A percentile compares a stretch with the other conserved stretches of the same genome.
Evolutionary conservation across 2,113 vertebrate genomes (phyloP).

Genomic region (Corythoichthys intestinalis): DNA sequence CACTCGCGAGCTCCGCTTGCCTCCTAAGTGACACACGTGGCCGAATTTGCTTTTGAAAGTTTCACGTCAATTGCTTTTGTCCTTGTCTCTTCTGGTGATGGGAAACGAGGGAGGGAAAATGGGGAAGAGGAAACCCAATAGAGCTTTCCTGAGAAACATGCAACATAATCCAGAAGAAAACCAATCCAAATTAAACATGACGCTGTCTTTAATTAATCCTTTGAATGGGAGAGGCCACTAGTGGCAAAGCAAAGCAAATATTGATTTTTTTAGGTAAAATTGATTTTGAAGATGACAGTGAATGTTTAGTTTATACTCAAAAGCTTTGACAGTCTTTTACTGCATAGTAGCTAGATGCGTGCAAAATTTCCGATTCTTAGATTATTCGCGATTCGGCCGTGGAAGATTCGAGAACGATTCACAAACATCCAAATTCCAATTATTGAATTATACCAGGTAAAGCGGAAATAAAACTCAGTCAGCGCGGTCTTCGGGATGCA

Average conservation of each 20-base stretch:
- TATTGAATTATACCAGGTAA: too few species aligned
- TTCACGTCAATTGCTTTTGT: constrained; percentile 90
- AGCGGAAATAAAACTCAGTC: too few species aligned
- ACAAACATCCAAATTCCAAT: too few species aligned
- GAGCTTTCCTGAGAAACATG: constrained; percentile 75
- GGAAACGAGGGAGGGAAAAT: constrained; percentile 37
- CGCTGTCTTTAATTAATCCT: constrained; percentile 92
- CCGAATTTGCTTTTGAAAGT: constrained; percentile 96
- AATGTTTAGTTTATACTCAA: constrained; percentile 78
- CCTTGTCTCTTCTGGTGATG: constrained; percentile 87
- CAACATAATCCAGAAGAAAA: constrained; percentile 81
- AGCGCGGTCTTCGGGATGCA: too few species aligned
- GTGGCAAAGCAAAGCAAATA: constrained; percentile 82
- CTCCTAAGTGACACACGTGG: constrained; percentile 79
- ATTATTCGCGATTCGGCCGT: too few species aligned
- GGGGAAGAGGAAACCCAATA: constrained; percentile 7
- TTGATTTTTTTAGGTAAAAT: constrained; percentile 91
- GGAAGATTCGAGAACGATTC: too few species aligned
- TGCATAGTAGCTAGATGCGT: too few species aligned
- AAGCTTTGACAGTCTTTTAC: not conserved
- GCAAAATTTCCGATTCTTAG: too few species aligned
- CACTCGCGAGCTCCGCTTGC: constrained; percentile 27
- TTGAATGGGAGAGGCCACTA: constrained; percentile 86
- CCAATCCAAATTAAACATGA: constrained; percentile 85
- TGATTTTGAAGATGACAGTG: constrained; percentile 82